Evolutionary conservation across 2,797 vertebrate genomes (phyloP), one percentile per base, ranked within the genome.

Genomic region (Halcyon smyrnensis): DNA sequence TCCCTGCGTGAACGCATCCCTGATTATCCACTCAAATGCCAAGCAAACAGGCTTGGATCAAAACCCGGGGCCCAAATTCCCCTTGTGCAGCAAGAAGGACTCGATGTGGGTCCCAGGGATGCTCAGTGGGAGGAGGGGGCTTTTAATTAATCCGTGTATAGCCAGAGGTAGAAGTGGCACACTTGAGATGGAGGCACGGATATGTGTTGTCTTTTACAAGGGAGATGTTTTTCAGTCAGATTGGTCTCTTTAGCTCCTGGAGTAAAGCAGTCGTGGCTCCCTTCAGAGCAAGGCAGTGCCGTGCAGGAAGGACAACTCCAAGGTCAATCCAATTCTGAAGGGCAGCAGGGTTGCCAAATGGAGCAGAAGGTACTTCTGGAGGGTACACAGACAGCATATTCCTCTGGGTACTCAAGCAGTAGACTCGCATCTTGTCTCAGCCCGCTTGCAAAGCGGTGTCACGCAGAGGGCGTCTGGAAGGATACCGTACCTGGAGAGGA

Each of bases 21-120:
- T 3, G 59, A 15, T 56, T 27, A 27, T 24, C 39, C 5, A 21
- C 41, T 70, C 2, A 4, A n/a, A 23, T 4, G 11, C 21, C 30
- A 18, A 45, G 25, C 5, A 11, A 39, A 64, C 2, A 1, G 34
- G 64, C 21, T 65, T 0, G 8, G 43, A n/a, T 14, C 12, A 7
- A 69, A 75, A 81, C 24, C 9, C 3, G 1, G 46, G 25, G 17
- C 23, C 4, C 43, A 8, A 20, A n/a, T 23, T 48, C 48, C 19
- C 50, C 14, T 20, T 2, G 23, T 3, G 4, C 8, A 7, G 43
- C 30, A 18, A 32, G 59, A 36, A 18, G 16, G 25, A 14, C 7
- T 43, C 3, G 2, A 10, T 11, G n/a, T 0, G 3, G 32, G 9
- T 46, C 37, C 19, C 1, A 1, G 28, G 20, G 20, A 28, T 34